Evolutionary conservation across 1,140 invertebrate genomes (phyloP).

Genomic region (Drosophila miranda): DNA sequence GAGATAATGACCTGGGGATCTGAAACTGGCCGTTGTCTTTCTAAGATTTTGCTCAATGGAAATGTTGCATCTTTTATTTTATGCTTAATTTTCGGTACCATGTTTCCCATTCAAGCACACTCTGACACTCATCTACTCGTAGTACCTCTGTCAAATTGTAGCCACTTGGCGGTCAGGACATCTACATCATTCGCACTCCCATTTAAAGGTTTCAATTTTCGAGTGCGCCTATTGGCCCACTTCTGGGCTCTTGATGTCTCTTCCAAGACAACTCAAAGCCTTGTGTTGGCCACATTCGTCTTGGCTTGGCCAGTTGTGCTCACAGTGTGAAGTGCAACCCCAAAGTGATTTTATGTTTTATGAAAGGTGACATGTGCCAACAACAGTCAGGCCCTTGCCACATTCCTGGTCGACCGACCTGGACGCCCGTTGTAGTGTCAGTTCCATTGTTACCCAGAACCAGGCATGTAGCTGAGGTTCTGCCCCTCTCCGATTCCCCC

Average conservation of each 20-base stretch:
- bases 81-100: too few relatives aligned
- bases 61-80: not conserved
- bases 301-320: slow-evolving; percentile 25
- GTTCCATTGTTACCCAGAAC: slow-evolving; percentile 47
- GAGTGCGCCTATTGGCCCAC: slow-evolving; percentile 18
- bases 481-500: not conserved
- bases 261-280: slow-evolving; percentile 28
- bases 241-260: slow-evolving; percentile 18
- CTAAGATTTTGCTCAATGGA: not conserved
- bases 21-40: not conserved
- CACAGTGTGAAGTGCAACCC: slow-evolving; percentile 27
- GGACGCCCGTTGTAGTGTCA: slow-evolving; percentile 53
- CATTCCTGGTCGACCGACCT: slow-evolving; percentile 35
- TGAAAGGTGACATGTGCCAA: slow-evolving; percentile 76
- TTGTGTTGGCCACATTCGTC: slow-evolving; percentile 38
- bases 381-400: slow-evolving; percentile 59
- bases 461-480: slow-evolving; percentile 12
- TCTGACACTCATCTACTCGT: slow-evolving; percentile 14
- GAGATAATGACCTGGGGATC: slow-evolving; percentile 33
- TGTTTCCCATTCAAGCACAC: not conserved
- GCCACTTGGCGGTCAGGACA: slow-evolving; percentile 46
- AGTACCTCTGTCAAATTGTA: slow-evolving; percentile 40
- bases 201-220: slow-evolving; percentile 47
- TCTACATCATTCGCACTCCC: slow-evolving; percentile 32
- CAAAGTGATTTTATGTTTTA: slow-evolving; percentile 77